These are phyloP conservation scores for Drosophila sulfurigaster DNA, from an alignment of 1,140 invertebrate species.

Conservation along the genomic window DNA sequence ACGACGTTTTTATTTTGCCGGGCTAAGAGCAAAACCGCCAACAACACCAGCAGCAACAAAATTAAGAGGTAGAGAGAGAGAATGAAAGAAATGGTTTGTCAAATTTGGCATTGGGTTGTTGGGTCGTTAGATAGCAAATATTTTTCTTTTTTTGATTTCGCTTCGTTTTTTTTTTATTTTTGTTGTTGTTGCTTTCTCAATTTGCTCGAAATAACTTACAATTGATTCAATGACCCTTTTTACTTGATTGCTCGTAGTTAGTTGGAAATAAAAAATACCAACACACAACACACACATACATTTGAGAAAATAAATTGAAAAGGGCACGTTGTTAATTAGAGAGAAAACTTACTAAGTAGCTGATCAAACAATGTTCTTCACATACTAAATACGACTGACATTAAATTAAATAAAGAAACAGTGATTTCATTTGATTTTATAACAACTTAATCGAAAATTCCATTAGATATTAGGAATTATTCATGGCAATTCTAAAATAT, in stretches of 20 bases:
- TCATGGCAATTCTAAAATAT: too few relatives aligned
- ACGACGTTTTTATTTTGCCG: constrained; percentile 4
- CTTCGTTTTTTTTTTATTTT: constrained; percentile 2
- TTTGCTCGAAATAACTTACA: constrained; percentile 26
- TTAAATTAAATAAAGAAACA: too few relatives aligned
- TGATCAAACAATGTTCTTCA: too few relatives aligned
- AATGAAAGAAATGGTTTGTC: constrained; percentile 15
- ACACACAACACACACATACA: background rate
- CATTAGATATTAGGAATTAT: too few relatives aligned
- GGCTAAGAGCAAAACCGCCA: constrained; percentile 17
- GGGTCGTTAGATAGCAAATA: constrained; percentile 36
- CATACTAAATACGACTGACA: too few relatives aligned
- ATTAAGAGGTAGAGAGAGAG: constrained; percentile 7
- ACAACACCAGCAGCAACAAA: constrained; percentile 1
- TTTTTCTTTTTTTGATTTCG: constrained; percentile 20
- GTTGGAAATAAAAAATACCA: background rate
- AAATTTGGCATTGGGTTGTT: constrained; percentile 33
- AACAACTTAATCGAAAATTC: too few relatives aligned
- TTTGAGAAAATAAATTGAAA: background rate
- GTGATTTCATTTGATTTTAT: too few relatives aligned
- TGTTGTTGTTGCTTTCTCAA: background rate
- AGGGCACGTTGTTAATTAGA: background rate
- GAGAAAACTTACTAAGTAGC: too few relatives aligned
- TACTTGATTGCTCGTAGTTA: constrained; percentile 37
- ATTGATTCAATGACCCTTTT: constrained; percentile 6